Base-by-base conservation (phyloP, 2,113 vertebrate species). In the Eulacestoma nigropectus region DNA sequence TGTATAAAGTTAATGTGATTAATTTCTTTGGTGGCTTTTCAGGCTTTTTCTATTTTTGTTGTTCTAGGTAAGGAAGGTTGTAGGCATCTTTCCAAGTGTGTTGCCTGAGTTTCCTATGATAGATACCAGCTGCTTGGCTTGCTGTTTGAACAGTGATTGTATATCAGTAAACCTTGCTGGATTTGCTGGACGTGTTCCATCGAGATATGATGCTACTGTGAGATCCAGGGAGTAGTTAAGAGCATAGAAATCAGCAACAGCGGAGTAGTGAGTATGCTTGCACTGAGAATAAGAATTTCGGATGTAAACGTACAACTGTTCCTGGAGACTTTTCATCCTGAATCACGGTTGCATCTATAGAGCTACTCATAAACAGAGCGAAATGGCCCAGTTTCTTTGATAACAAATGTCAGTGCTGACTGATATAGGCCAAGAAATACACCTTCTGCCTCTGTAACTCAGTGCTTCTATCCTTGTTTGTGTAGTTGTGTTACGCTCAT, bases 391-490 rank as follows among this genome's bases (percentile, higher is more conserved):
- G 68, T 92, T 96, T 89, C 84, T 95, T 52, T 90, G 81, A 68
- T 93, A 91, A 80, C 68, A 81, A 74, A 74, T 82, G 70, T 52
- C 76, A 86, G 47, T 41, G 69, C 57, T 95, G 89, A 95, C 78
- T 95, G 89, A 91, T 95, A 27, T 5, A 95, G 93, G 94, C 78
- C 80, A 84, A 74, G 93, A 50, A 90, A 59, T 86, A 35, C 52
- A 91, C 35, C 70, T 93, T 37, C 69, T 83, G 67, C 89, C 59
- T 86, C 75, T 62, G 65, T 59, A 50, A 59, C 64, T 32, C 39
- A 14, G 65, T 14, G 35, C 70, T 63, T 70, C 89, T 91, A 6
- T 83, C 93, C 84, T 49, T 69, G 27, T 60, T 87, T 47, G 16
- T 47, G 56, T 84, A 53, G 42, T 35, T 91, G 67, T 69, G 41